Base-by-base conservation (phyloP, 2,113 vertebrate genomes). In the Arothron firmamentum region DNA sequence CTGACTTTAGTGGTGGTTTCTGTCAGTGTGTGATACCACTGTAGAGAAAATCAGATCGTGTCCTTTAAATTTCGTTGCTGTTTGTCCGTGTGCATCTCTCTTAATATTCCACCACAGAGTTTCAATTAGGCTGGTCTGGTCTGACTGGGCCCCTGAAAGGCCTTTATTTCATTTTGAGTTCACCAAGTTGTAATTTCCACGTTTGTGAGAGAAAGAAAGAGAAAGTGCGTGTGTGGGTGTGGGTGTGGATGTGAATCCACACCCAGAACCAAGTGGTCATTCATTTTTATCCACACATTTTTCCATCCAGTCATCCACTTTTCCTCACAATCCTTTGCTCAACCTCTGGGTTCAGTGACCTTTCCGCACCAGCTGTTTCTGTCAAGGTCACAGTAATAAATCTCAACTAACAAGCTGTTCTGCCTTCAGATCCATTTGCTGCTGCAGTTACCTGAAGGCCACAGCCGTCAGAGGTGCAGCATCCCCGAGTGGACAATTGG, bases 351-450 rank as follows among this genome's bases (percentile, higher is more conserved):
- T 49, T 65, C 43, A 16, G 59, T 67, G 56, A 78, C 71, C 67
- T 71, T 50, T 56, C 56, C 19, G 56, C 42, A 48, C 78, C 86
- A 88, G 81, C 75, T 88, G 87, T 84, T 75, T 12, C 62, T 55
- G 61, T 56, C 58, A 43, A 38, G 34, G 69, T 77, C 31, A 46
- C 64, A 6, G 57, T 52, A 69, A 72, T 84, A 85, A 82, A 87
- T 78, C 77, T 71, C 48, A 46, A 28, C 54, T 34, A 62, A 75
- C 57, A 65, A 43, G 54, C 25, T 41, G 3, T n/a, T 19, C 53
- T 31, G 34, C 66, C 74, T 71, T 78, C 74, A 76, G 71, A 68
- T 72, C 25, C 25, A 28, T 28, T 23, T 23, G 21, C 21, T 23
- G 75, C 69, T 53, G 59, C 59, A 75, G 73, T 85, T 69, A 74